Conservation (phyloP, 2,888 invertebrate genomes). For the Danaus chrysippus region DNA sequence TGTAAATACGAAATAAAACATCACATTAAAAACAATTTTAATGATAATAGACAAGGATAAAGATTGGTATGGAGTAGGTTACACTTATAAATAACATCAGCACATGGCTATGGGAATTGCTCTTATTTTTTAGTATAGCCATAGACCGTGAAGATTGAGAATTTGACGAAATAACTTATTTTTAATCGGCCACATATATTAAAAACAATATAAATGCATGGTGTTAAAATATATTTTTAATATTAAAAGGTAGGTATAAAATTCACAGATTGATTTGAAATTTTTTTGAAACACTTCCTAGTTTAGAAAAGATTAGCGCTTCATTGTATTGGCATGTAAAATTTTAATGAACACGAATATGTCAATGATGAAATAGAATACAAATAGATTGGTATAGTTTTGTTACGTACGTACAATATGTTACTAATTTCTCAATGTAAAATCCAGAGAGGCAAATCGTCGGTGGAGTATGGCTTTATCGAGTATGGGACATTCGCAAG, state of each 20-base stretch:
- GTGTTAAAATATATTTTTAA: conserved; percentile 15
- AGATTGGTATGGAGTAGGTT: conserved; percentile 21
- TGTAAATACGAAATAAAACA: conserved; percentile 51
- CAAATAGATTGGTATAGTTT: conserved; percentile 48
- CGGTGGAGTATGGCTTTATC: conserved; percentile 97
- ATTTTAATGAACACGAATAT: conserved; percentile 44
- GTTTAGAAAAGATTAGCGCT: conserved; percentile 66
- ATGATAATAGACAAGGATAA: conserved; percentile 11
- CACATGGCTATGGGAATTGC: conserved; percentile 10
- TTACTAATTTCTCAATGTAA: conserved; percentile 9
- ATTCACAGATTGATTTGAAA: neutral
- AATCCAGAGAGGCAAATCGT: conserved; percentile 87
- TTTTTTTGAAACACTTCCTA: conserved; percentile 29
- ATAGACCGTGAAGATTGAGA: too few relatives aligned
- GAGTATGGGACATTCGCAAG: conserved; percentile 97
- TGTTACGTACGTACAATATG: conserved; percentile 5
- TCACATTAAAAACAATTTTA: conserved; percentile 21
- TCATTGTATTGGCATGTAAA: conserved; percentile 76
- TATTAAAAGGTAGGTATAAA: conserved; percentile 10
- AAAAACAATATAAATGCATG: conserved; percentile 19
- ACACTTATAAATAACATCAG: conserved; percentile 23
- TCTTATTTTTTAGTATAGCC: too few relatives aligned
- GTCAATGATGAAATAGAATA: conserved; percentile 48
- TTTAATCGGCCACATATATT: neutral
- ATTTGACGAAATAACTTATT: conserved; percentile 4